phyloP scores from a whole-genome alignment of 2,113 vertebrate genomes.

The Podarcis cretensis region DNA sequence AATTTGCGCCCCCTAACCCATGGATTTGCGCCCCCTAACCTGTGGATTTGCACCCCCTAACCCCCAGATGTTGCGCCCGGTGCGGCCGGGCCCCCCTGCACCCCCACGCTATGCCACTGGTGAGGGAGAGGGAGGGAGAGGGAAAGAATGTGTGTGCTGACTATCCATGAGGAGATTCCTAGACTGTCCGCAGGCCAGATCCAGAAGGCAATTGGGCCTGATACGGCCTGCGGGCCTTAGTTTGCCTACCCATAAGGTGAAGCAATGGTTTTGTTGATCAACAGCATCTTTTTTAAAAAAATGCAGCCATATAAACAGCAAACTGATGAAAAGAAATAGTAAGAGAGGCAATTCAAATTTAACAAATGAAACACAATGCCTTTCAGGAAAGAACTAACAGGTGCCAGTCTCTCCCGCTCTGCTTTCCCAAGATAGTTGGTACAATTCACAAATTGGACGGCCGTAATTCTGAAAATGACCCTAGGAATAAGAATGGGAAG shows the following conservation, averaged over 20 bases:
- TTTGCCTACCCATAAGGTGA: too few relatives aligned
- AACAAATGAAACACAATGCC: not conserved
- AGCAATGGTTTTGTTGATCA: not conserved
- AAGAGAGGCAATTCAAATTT: not conserved
- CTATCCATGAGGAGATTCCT: too few relatives aligned
- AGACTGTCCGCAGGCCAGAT: too few relatives aligned
- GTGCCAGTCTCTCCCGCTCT: not conserved
- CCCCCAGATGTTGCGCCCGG: too few relatives aligned
- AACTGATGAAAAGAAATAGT: not conserved
- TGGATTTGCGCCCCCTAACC: too few relatives aligned
- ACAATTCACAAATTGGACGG: conserved; percentile 7
- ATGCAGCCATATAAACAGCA: not conserved
- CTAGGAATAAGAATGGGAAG: not conserved
- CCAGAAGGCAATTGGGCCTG: too few relatives aligned
- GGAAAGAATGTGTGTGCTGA: too few relatives aligned
- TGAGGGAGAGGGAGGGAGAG: too few relatives aligned
- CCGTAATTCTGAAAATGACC: conserved; percentile 6
- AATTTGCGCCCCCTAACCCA: too few relatives aligned
- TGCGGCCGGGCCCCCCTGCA: too few relatives aligned
- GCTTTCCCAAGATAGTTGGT: not conserved
- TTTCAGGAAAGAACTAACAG: not conserved
- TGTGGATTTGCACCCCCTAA: too few relatives aligned
- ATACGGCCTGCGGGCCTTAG: accelerated
- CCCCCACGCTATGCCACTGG: too few relatives aligned
- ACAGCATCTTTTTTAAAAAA: not conserved